These are phyloP conservation scores for Gymnogyps californianus DNA, from an alignment of 2,113 vertebrate genomes.

Conservation along the genomic window DNA sequence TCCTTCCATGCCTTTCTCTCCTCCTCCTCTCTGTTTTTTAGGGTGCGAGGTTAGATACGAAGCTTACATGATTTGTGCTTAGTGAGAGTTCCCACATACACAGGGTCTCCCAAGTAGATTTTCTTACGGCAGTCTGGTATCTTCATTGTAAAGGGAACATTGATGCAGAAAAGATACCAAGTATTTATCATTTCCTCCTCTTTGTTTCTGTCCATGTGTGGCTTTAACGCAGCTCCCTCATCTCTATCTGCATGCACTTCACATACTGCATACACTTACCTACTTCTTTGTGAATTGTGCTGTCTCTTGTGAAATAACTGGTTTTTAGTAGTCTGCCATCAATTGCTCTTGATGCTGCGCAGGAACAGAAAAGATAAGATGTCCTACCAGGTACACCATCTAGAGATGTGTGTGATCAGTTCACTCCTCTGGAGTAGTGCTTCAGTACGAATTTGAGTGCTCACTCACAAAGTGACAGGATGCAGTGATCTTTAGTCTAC, in stretches of 20 bases:
- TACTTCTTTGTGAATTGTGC: background rate
- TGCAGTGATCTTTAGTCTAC: background rate
- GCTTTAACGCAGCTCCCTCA: background rate
- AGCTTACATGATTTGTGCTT: background rate
- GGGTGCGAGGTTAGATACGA: accelerated
- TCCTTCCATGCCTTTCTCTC: background rate
- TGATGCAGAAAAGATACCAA: background rate
- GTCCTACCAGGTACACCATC: accelerated
- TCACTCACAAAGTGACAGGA: background rate
- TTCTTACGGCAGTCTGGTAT: background rate
- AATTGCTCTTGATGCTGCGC: background rate
- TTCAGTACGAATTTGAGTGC: background rate
- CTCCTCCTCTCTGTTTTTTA: background rate
- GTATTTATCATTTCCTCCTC: background rate
- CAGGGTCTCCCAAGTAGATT: background rate
- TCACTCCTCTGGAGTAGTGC: background rate
- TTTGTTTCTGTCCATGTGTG: background rate
- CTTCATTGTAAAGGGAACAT: background rate
- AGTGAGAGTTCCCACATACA: background rate
- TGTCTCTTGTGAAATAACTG: background rate
- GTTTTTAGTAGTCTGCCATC: background rate
- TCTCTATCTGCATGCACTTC: accelerated
- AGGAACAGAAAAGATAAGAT: background rate
- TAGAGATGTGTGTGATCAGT: background rate
- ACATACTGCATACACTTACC: accelerated